These are phyloP conservation scores for Nymphalis polychloros DNA, from an alignment of 2,888 invertebrate species.

Conservation along the genomic window DNA sequence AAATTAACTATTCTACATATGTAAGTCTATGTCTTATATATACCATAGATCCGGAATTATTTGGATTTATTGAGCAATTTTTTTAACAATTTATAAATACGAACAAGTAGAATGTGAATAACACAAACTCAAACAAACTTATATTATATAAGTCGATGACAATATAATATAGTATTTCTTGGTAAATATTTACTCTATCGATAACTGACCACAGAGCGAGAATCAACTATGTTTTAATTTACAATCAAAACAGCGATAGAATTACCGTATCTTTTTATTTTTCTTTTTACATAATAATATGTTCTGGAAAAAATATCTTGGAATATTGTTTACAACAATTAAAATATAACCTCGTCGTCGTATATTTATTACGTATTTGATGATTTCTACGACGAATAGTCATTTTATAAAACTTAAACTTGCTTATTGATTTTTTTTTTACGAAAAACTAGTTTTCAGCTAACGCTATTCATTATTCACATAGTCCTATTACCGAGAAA, in stretches of 20 bases:
- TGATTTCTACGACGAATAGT: background rate
- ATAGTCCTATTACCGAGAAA: constrained; percentile 5
- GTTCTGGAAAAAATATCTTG: background rate
- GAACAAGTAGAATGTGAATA: background rate
- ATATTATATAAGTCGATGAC: too few species aligned
- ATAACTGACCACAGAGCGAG: constrained; percentile 1
- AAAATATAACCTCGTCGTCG: too few species aligned
- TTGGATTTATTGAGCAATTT: constrained; percentile 17
- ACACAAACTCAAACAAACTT: too few species aligned
- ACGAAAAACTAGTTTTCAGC: background rate
- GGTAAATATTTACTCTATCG: constrained; percentile 4
- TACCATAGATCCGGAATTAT: constrained; percentile 5
- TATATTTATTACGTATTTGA: too few species aligned
- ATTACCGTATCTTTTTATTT: constrained; percentile 3
- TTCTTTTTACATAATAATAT: background rate
- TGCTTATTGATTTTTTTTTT: background rate
- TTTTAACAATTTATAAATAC: background rate
- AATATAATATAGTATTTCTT: too few species aligned
- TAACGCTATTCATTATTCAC: background rate
- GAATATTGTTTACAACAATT: background rate
- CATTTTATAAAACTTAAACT: background rate
- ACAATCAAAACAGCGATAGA: constrained; percentile 1
- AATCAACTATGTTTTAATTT: constrained; percentile 3
- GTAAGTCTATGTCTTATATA: too few species aligned
- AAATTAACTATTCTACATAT: constrained; percentile 24